Evolutionary conservation across 2,113 vertebrate species (phyloP).

Genomic region (Hystrix cristata): DNA sequence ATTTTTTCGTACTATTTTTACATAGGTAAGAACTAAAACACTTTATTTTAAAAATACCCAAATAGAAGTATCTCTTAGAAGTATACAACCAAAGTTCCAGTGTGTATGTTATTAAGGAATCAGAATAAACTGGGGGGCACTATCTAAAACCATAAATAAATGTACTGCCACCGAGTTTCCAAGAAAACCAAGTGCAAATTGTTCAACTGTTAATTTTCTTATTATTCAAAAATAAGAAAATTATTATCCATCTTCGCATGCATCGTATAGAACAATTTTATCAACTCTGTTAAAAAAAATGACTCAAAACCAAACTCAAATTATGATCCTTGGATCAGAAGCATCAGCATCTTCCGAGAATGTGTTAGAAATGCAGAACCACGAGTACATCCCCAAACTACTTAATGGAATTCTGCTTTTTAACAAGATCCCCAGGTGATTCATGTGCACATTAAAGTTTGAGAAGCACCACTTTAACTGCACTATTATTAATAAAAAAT

Average conservation of each 20-base stretch:
- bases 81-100: neutral
- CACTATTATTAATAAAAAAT: constrained; percentile 21
- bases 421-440: constrained; percentile 49
- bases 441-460: constrained; percentile 2
- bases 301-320: neutral
- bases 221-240: neutral
- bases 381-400: neutral
- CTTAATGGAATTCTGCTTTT: constrained; percentile 31
- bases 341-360: neutral
- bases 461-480: constrained; percentile 4
- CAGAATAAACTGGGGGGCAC: neutral
- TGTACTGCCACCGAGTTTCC: neutral
- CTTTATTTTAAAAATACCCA: neutral
- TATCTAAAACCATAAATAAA: neutral
- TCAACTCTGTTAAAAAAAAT: neutral
- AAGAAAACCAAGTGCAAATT: neutral
- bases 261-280: neutral
- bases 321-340: neutral
- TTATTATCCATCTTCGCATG: too few relatives aligned
- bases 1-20: constrained; percentile 26
- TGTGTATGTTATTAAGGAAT: neutral
- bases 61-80: neutral
- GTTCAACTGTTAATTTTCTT: neutral
- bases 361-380: neutral
- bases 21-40: neutral